These are phyloP conservation scores for Drosophila testacea DNA, from an alignment of 2,888 invertebrate genomes.

Conservation along the genomic window DNA sequence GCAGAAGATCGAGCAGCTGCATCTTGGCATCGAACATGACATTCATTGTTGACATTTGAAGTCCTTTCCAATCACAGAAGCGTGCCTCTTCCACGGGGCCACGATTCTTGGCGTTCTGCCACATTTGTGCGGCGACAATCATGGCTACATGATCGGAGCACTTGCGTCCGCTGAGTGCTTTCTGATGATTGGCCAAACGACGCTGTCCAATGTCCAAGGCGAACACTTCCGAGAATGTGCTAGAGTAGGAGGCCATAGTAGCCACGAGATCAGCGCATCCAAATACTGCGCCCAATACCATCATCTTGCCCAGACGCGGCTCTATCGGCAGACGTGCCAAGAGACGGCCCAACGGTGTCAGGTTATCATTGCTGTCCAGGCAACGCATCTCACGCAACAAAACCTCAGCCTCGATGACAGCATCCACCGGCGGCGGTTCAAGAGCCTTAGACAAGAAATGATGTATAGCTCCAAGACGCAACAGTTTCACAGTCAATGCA, in stretches of 20 bases:
- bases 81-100: conserved; percentile 91
- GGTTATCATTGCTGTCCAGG: conserved; percentile 92
- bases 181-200: conserved; percentile 93
- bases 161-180: conserved; percentile 93
- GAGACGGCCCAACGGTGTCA: conserved; percentile 97
- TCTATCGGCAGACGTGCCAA: conserved; percentile 98
- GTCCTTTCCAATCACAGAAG: conserved; percentile 96
- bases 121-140: conserved; percentile 95
- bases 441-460: conserved; percentile 98
- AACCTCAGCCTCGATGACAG: conserved; percentile 98
- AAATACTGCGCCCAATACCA: conserved; percentile 96
- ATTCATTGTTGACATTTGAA: conserved; percentile 94
- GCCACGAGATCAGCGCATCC: conserved; percentile 95
- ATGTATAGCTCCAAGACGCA: conserved; percentile 95
- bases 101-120: conserved; percentile 89
- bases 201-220: conserved; percentile 91
- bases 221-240: conserved; percentile 98
- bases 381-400: conserved; percentile 94
- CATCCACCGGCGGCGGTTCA: conserved; percentile 98
- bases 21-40: conserved; percentile 96
- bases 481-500: conserved; percentile 93
- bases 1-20: conserved; percentile 89
- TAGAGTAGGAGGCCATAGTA: conserved; percentile 97
- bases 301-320: conserved; percentile 98
- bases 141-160: conserved; percentile 98